Evolutionary conservation across 2,113 vertebrate genomes (phyloP), one percentile per base, ranked within the genome.

Genomic region (Podiceps cristatus): DNA sequence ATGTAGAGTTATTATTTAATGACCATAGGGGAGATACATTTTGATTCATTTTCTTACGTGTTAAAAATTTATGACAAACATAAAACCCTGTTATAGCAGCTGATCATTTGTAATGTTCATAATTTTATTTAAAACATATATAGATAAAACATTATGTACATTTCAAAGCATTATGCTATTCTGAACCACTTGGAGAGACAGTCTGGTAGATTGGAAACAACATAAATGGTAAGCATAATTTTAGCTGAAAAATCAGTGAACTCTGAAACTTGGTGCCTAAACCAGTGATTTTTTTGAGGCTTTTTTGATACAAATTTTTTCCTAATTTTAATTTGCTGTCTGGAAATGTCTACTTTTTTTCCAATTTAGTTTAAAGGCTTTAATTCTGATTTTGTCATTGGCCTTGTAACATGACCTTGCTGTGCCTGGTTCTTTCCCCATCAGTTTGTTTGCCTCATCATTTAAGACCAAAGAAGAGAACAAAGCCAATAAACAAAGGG

Each of bases 31-130:
- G 59, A 96, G 91, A 91, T 73, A 87, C 16, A 69, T 93, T 96
- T 96, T 96, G 52, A 96, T 96, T 95, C 95, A 96, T 95, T 97
- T 95, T 97, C 93, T 88, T 90, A 75, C 0, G 4, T 82, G 71
- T 96, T 96, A 97, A 97, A 97, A 97, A 97, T 97, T 96, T 96
- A 97, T 96, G 91, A 63, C 95, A 93, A 97, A 97, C 94, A 97
- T 97, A 97, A 97, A 97, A 96, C 53, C 84, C 66, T 82, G 35
- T 90, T 96, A 95, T 44, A 96, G 89, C 58, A 45, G 45, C 59
- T 79, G 31, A 87, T 96, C 83, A 91, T 97, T 96, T 89, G 87
- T 96, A 94, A 97, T 82, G 89, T 91, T 95, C 95, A 94, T 96
- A 95, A 95, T 95, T 96, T 96, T 72, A 90, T 93, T 97, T 96